Evolutionary conservation across 2,113 vertebrate genomes (phyloP), one percentile per base, ranked within the genome.

Genomic region (Regulus satrapa): DNA sequence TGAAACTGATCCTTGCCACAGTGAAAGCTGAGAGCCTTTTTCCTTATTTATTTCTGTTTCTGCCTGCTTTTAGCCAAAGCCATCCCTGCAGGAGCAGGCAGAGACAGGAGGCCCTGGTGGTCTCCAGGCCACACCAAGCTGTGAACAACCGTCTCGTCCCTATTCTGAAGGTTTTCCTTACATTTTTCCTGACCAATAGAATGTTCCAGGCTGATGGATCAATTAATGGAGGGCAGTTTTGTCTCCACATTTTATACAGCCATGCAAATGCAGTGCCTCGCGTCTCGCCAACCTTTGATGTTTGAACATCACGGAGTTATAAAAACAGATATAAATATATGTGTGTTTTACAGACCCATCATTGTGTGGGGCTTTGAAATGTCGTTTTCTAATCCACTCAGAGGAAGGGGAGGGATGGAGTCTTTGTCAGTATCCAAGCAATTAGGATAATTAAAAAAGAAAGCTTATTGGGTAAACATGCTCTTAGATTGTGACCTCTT

Each of bases 371-470:
- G 55, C 88, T 91, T 96, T 97, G 88, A 91, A 95, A 96, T 85
- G 95, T 97, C 94, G 97, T 96, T 96, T 61, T 88, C 98, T 98
- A 98, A 99, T 98, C 95, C 96, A 97, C 97, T 31, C 56, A n/a
- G 88, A 91, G 94, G 92, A 96, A 92, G 95, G 94, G 95, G 97
- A 97, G 96, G 97, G 98, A 98, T 96, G 92, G 98, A 91, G 96
- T 93, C 98, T 98, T 97, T 98, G 98, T 98, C 98, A 97, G 97
- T 97, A 96, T 98, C 98, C 85, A 85, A 98, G 98, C 98, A 98
- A 99, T 99, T 99, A 98, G 98, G 98, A 98, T 99, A 99, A 99
- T 99, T 99, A 99, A 99, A 99, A 98, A 99, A 98, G 98, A 99
- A 98, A 98, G 98, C 98, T 98, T 99, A 99, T 99, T 99, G 99